Evolutionary conservation across 2,113 vertebrate species (phyloP), one percentile per base, ranked within the genome.

Genomic region (Labeo catla): DNA sequence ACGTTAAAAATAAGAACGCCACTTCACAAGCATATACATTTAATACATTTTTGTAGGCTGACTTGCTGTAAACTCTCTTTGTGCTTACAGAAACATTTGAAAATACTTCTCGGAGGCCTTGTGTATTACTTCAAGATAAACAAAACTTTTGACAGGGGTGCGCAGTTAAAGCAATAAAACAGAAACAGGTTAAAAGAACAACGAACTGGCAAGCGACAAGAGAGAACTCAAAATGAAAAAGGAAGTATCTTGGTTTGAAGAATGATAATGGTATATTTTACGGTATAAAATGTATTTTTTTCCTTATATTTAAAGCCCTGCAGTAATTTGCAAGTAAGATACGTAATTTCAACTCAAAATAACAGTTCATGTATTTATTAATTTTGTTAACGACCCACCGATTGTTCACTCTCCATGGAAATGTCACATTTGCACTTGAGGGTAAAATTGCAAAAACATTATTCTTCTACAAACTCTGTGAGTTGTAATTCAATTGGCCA

Each of bases 401-500:
- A 72, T 72, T 72, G 36, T 19, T 57, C 54, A 72, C 39, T 21
- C 10, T 45, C 10, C 39, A 9, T 11, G 19, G 19, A 45, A 73
- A 73, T 12, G 19, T 4, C 36, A 72, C 36, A 43, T 72, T 70
- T 43, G 9, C 8, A 52, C 74, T 76, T 52, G 15, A 13, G 49
- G 6, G 49, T 54, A 34, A 36, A 28, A 54, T 36, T 54, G 49
- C 43, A 19, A 34, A 39, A 54, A 16, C 68, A 3, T n/a, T 4
- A 10, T 66, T 66, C 36, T 54, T 54, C 34, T n/a, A 54, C 63
- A 47, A 72, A 83, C 21, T 74, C 36, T 21, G 0, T 1, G 4
- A n/a, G 6, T 39, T 21, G 13, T 63, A 66, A 84, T 65, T 52
- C 39, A 43, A 79, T 77, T 43, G 36, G 9, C 47, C 74, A 87